Base-by-base conservation (phyloP, 2,113 vertebrate species). In the Odobenus rosmarus region DNA sequence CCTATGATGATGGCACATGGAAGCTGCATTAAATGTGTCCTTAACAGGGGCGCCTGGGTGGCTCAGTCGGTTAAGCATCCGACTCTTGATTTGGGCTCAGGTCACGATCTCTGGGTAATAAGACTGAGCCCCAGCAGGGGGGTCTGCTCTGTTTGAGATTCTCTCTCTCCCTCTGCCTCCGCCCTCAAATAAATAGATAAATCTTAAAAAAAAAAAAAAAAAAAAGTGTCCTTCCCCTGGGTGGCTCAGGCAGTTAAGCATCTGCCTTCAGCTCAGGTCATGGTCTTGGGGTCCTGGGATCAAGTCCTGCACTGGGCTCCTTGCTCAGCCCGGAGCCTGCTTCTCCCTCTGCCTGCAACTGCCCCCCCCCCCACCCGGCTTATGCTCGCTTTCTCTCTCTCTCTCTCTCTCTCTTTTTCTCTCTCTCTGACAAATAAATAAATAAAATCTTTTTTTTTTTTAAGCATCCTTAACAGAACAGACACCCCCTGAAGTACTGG, bases 401-500 rank as follows among this genome's bases (percentile, higher is more conserved):
- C 33, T 69, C 64, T 28, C 21, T 46, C 72, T 26, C 71, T 5
- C 16, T 33, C 33, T 18, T 8, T 42, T 15, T 18, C 33, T 69
- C 64, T 26, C 21, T 46, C 72, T 26, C 72, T 69, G 16, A 69
- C 16, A n/a, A 74, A 74, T 46, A 46, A 76, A 31, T 64, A 64
- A 62, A 33, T 69, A 69, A 69, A n/a, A 23, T 57, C 4, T 55
- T 55, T 55, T 53, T 53, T 53, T 55, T 42, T 46, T 46, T 46
- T 46, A 46, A 46, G 7, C 5, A 4, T 28, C 71, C 33, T 61
- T 51, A 21, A 90, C n/a, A 13, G 67, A 36, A 92, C 79, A 82
- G n/a, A 13, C 0, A 5, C 8, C 1, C 4, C 11, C 28, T 8
- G 18, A 46, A 42, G 55, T 15, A 9, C 5, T 5, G 8, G 46